Evolutionary conservation across 1,140 invertebrate genomes (phyloP).

Genomic region (Eueides isabella): DNA sequence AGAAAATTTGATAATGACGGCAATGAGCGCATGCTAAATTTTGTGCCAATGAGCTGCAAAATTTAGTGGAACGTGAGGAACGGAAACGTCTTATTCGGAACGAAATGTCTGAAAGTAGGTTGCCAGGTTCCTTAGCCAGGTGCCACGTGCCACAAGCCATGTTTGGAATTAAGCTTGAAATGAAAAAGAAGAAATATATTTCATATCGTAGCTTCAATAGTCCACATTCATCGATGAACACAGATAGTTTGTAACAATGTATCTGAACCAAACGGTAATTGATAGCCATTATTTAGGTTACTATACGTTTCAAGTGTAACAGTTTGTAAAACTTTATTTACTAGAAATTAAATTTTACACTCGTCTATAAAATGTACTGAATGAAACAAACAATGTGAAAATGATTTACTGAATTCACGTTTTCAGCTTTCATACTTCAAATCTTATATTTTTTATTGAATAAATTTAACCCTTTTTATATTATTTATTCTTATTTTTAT

Average conservation of each 20-base stretch:
- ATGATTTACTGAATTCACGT: neutral
- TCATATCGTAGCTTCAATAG: neutral
- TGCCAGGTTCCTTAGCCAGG: no score
- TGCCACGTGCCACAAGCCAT: no score
- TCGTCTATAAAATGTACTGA: neutral
- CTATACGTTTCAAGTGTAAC: neutral
- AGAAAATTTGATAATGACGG: no score
- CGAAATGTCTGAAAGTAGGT: no score
- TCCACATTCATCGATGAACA: conserved; percentile 24
- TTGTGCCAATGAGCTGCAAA: no score
- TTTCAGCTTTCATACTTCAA: neutral
- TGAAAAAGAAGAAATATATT: neutral
- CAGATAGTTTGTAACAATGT: conserved; percentile 36
- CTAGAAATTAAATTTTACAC: neutral
- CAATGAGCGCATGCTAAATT: no score
- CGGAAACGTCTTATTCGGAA: no score
- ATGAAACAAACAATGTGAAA: neutral
- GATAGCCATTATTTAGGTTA: conserved; percentile 35
- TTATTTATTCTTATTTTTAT: no score
- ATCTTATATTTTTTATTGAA: neutral
- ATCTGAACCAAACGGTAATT: conserved; percentile 35
- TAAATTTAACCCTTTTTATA: no score
- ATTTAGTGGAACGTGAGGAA: no score
- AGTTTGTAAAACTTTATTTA: conserved; percentile 3
- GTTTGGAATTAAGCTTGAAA: no score